These are phyloP conservation scores for Lamellibrachia columna DNA, from an alignment of 2,888 invertebrate species.

Conservation along the genomic window DNA sequence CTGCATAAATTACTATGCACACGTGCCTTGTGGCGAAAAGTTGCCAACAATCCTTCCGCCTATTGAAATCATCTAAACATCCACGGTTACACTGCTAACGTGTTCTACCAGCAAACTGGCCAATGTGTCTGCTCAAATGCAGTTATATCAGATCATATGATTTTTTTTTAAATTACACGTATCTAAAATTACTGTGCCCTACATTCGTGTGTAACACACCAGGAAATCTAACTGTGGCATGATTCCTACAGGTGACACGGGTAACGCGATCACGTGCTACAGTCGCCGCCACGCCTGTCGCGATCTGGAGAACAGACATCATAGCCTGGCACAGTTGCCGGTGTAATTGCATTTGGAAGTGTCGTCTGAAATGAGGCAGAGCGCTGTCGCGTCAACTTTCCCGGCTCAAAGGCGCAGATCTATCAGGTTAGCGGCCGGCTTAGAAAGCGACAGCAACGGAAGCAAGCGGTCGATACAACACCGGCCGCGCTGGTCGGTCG, in stretches of 20 bases:
- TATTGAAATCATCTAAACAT: too few relatives aligned
- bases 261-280: not conserved
- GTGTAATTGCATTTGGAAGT: not conserved
- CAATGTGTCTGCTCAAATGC: too few relatives aligned
- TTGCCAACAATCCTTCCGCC: too few relatives aligned
- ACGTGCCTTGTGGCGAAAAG: too few relatives aligned
- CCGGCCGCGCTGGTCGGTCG: not conserved
- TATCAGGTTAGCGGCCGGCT: not conserved
- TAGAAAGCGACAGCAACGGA: not conserved
- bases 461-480: not conserved
- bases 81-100: too few relatives aligned
- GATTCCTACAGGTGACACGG: not conserved
- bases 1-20: too few relatives aligned
- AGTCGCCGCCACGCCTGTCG: not conserved
- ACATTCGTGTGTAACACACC: too few relatives aligned
- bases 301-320: not conserved
- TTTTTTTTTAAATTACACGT: too few relatives aligned
- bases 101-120: too few relatives aligned
- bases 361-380: not conserved
- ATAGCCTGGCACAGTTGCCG: not conserved
- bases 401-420: not conserved
- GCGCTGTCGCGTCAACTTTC: not conserved
- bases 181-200: too few relatives aligned
- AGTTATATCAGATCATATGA: too few relatives aligned
- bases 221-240: too few relatives aligned